Evolutionary conservation across 2,888 invertebrate genomes (phyloP).

Genomic region (Metacarcinus magister): DNA sequence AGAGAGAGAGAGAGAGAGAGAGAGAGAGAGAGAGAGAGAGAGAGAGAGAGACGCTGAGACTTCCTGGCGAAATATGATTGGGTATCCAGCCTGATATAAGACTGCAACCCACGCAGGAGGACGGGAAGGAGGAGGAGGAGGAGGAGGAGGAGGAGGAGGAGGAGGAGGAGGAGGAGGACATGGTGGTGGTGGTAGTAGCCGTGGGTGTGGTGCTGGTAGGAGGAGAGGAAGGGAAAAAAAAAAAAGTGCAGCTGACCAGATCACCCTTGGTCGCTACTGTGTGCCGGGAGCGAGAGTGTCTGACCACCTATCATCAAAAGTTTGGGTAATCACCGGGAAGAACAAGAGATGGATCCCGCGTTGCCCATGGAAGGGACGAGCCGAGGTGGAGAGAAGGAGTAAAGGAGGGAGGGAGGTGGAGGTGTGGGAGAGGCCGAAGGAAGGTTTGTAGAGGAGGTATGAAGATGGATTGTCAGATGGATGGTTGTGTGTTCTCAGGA

Average conservation of each 20-base stretch:
- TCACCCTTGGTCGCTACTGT: constrained; percentile 69
- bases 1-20: constrained; percentile 53
- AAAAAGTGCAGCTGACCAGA: constrained; percentile 54
- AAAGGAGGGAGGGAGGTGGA: background rate
- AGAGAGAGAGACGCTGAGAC: constrained; percentile 10
- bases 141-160: constrained; percentile 28
- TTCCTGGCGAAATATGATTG: background rate
- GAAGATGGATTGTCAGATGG: background rate
- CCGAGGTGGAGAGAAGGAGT: constrained; percentile 10
- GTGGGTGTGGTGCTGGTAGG: background rate
- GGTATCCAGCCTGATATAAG: constrained; percentile 37
- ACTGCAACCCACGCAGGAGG: background rate
- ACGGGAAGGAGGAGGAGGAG: background rate
- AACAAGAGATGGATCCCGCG: constrained; percentile 21
- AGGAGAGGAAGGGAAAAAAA: constrained; percentile 5
- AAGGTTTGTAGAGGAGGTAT: background rate
- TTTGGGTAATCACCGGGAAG: constrained; percentile 29
- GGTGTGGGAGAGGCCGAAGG: background rate
- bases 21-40: constrained; percentile 53
- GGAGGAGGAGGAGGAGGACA: constrained; percentile 13
- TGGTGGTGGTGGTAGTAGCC: no score
- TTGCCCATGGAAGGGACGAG: background rate
- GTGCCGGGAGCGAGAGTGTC: constrained; percentile 55
- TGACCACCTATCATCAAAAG: constrained; percentile 63
- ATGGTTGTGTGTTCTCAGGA: constrained; percentile 26